Evolutionary conservation across 2,797 vertebrate genomes (phyloP).

Genomic region (Rhabdophis nuchalis): DNA sequence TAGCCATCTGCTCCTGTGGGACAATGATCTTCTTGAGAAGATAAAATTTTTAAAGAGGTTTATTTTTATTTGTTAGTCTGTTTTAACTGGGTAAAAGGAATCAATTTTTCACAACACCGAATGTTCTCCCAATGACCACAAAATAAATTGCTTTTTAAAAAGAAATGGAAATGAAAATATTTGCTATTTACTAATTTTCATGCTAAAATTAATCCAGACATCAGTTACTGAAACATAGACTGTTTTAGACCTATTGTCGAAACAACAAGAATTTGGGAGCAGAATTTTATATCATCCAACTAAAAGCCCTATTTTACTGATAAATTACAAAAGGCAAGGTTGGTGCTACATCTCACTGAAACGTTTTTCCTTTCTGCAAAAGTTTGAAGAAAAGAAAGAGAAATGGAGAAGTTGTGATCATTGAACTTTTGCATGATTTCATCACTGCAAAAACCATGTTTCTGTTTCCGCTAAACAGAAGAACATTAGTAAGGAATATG

Average conservation of each 20-base stretch:
- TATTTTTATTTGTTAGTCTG: not conserved
- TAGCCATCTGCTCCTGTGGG: not conserved
- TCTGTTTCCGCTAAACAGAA: not conserved
- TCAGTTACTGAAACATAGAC: not conserved
- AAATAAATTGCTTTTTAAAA: not conserved
- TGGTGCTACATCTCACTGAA: not conserved
- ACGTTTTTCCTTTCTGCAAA: not conserved
- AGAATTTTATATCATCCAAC: not conserved
- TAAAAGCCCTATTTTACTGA: not conserved
- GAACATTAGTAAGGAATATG: not conserved
- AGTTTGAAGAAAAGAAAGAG: not conserved
- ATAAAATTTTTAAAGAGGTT: not conserved
- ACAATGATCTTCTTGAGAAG: not conserved
- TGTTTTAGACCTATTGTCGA: not conserved
- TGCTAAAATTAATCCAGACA: not conserved
- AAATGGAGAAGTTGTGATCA: not conserved
- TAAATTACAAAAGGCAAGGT: not conserved
- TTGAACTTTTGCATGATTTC: not conserved
- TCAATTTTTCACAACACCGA: not conserved
- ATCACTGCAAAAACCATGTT: not conserved
- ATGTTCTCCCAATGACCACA: not conserved
- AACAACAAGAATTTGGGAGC: not conserved
- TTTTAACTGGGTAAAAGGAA: not conserved
- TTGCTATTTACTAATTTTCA: not conserved
- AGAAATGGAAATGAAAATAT: not conserved